These are phyloP conservation scores for Argya squamiceps DNA, from an alignment of 2,797 vertebrate genomes.

Conservation along the genomic window DNA sequence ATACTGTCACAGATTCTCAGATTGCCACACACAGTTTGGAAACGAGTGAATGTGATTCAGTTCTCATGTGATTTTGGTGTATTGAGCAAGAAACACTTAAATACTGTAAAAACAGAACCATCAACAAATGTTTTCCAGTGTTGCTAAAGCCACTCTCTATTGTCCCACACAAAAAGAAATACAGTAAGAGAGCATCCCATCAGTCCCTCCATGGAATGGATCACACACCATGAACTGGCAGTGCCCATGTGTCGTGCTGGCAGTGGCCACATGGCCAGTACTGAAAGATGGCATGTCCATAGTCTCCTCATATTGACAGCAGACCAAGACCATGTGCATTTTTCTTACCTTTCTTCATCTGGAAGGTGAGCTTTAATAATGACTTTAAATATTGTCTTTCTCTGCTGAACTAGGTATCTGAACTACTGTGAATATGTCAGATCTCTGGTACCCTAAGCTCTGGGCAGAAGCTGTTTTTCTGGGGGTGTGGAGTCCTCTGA, in stretches of 20 bases:
- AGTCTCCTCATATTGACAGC: not conserved
- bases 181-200: rapidly evolving
- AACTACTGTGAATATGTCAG: not conserved
- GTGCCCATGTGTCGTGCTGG: not conserved
- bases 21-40: not conserved
- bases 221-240: not conserved
- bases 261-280: not conserved
- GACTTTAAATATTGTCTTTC: not conserved
- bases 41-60: not conserved
- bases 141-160: not conserved
- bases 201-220: not conserved
- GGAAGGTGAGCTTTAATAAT: not conserved
- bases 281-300: not conserved
- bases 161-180: not conserved
- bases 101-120: not conserved
- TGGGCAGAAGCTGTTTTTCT: not conserved
- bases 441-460: not conserved
- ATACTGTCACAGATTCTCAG: not conserved
- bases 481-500: not conserved
- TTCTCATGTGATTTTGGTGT: not conserved
- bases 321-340: not conserved
- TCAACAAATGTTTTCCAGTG: not conserved
- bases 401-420: not conserved
- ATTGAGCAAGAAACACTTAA: not conserved
- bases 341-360: not conserved